phyloP scores from a whole-genome alignment of 2,888 invertebrate species.

The Pseudococcus jackbeardsleyi region DNA sequence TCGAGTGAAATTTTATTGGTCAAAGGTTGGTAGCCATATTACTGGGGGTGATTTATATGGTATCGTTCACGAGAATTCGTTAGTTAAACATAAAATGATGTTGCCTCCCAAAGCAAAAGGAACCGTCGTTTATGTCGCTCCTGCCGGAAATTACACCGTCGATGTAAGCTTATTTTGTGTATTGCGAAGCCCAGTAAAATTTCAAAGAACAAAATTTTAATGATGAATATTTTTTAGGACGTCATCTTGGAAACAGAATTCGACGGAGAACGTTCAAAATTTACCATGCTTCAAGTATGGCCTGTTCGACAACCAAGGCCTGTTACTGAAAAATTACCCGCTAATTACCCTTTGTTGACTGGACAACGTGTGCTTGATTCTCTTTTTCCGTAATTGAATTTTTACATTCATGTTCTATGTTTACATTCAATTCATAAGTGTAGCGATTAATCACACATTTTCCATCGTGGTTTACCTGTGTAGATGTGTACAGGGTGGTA shows the following conservation, averaged over 20 bases:
- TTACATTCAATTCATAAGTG: not conserved
- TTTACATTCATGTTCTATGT: not conserved
- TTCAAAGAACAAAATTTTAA: not conserved
- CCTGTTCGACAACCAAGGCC: slow-evolving; percentile 98
- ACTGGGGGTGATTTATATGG: slow-evolving; percentile 99
- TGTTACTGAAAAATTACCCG: slow-evolving; percentile 96
- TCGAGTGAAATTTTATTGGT: slow-evolving; percentile 59
- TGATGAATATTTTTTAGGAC: slow-evolving; percentile 75
- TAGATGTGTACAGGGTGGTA: slow-evolving; percentile 97
- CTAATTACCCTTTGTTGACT: slow-evolving; percentile 97
- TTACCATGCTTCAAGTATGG: slow-evolving; percentile 99
- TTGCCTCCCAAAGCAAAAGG: slow-evolving; percentile 95
- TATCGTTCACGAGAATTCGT: slow-evolving; percentile 94
- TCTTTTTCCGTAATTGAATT: slow-evolving; percentile 88
- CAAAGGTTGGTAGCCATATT: slow-evolving; percentile 93
- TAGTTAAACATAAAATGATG: slow-evolving; percentile 97
- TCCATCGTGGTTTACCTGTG: slow-evolving; percentile 65
- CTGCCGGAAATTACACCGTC: slow-evolving; percentile 92
- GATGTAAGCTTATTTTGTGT: slow-evolving; percentile 77
- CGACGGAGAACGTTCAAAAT: slow-evolving; percentile 92
- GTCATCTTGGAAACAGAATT: slow-evolving; percentile 98
- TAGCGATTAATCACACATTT: not conserved
- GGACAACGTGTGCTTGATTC: slow-evolving; percentile 99
- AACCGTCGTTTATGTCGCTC: slow-evolving; percentile 95
- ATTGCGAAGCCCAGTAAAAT: not conserved